Base-by-base conservation (phyloP, 2,113 vertebrate species). In the Hymenochirus boettgeri region DNA sequence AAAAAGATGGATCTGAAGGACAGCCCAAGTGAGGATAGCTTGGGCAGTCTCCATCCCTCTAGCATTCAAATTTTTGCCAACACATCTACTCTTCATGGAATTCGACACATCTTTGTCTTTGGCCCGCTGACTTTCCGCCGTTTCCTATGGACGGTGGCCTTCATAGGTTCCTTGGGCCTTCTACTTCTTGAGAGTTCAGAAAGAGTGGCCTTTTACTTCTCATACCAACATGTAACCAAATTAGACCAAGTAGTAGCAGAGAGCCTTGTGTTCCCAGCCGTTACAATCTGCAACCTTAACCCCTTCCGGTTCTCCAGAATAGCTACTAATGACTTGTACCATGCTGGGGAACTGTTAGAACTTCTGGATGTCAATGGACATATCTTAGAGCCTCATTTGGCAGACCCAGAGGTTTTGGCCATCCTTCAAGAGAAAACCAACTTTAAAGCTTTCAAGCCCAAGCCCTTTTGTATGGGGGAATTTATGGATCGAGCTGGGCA, bases 221-320 rank as follows among this genome's bases (percentile, higher is more conserved):
- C 95, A 51, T 98, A 96, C 76, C 96, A 97, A 54, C 97, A 99
- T 0, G 92, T 99, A 72, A 96, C 93, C 75, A 97, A 95, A 70
- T 80, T 99, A 81, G 95, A 96, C 0, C 95, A 96, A 23, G 91
- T 97, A 4, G 91, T 93, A 33, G 91, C 92, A 0, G 85, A 93
- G 72, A 97, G 93, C 78, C 80, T 99, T 70, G 89, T 94, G 55
- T 99, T 99, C 69, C 97, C 96, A 0, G 92, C 91, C 0, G 92
- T 99, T 72, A 99, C 96, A 71, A 83, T 99, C 74, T 99, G 97
- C 73, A 99, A 99, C 80, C 90, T 99, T 67, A 99, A 99, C 0
- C 83, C 89, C 31, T 98, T 95, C 73, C 93, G 97, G 54, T 99
- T 99, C 71, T 91, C 90, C 72, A 85, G 76, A 45, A 93, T 99